phyloP scores from a whole-genome alignment of 2,113 vertebrate species.

The Malurus elegans region DNA sequence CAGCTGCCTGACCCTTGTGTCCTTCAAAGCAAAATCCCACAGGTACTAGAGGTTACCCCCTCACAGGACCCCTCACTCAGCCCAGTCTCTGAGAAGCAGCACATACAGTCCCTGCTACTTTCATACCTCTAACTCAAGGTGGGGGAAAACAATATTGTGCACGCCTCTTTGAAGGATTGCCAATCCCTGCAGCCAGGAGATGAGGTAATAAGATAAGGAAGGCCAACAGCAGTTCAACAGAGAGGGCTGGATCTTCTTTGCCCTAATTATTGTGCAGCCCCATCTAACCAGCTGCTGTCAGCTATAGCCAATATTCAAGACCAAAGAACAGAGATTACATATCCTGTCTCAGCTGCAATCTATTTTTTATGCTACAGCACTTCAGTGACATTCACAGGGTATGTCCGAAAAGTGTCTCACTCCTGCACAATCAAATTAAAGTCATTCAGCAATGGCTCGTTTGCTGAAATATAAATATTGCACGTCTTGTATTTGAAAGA shows the following conservation, averaged over 20 bases:
- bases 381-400: not conserved
- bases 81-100: not conserved
- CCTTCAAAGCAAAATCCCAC: not conserved
- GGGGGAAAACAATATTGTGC: not conserved
- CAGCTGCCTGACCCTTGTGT: not conserved
- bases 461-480: not conserved
- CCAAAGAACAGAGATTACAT: not conserved
- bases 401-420: not conserved
- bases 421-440: not conserved
- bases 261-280: not conserved
- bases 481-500: not conserved
- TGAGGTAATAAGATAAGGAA: slow-evolving; percentile 1
- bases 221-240: slow-evolving; percentile 6
- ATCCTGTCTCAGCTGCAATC: not conserved
- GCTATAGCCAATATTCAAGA: not conserved
- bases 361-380: slow-evolving; percentile 1
- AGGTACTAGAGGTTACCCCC: not conserved
- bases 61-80: not conserved
- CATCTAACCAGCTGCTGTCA: not conserved
- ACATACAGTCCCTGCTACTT: not conserved
- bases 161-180: not conserved
- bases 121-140: not conserved
- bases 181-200: not conserved
- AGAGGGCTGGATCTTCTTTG: not conserved
- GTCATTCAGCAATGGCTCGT: not conserved